Evolutionary conservation across 35 echinoderm and acorn worm species (phyloP), one percentile per base, ranked within the genome.

Genomic region (Eucidaris tribuloides): DNA sequence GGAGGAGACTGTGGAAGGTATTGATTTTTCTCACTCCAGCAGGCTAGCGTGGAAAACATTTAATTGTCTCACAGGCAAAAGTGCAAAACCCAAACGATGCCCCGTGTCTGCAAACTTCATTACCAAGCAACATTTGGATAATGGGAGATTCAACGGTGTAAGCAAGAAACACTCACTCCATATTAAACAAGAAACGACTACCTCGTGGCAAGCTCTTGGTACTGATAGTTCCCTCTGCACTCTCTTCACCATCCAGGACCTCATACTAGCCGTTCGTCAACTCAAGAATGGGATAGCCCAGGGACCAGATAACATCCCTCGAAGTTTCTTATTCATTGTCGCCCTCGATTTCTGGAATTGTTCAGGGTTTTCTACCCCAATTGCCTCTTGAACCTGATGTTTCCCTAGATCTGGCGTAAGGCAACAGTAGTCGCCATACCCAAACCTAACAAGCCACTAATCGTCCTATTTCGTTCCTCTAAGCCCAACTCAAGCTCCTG

Each of bases 331-430:
- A n/a, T 57, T 20, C 46, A 87, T 40, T 39, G 29, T 27, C 30
- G 72, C 6, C 13, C 48, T 40, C 4, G 0, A 18, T 23, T 20
- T 17, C 20, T 27, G 3, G 43, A 87, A 13, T 78, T 50, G 70
- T 50, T 87, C 3, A 6, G 48, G 5, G n/a, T 25, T 11, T 87
- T 87, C 55, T 58, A 46, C 33, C 42, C 45, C 2, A 28, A 13
- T 37, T 87, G 52, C 41, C 24, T 87, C 0, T 2, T 6, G 11
- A 15, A 20, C 3, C 28, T 13, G 6, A 37, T 18, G 7, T 57
- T 87, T 13, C 84, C 84, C 7, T 79, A 87, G 72, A 87, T 84
- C 45, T 84, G 82, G 82, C 59, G 82, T 5, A 55, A 62, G 20
- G 84, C 84, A 32, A 79, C 28, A 15, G 54, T 87, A 18, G 63